Evolutionary conservation across 2,797 vertebrate genomes (phyloP).

Genomic region (Cyprinella venusta): DNA sequence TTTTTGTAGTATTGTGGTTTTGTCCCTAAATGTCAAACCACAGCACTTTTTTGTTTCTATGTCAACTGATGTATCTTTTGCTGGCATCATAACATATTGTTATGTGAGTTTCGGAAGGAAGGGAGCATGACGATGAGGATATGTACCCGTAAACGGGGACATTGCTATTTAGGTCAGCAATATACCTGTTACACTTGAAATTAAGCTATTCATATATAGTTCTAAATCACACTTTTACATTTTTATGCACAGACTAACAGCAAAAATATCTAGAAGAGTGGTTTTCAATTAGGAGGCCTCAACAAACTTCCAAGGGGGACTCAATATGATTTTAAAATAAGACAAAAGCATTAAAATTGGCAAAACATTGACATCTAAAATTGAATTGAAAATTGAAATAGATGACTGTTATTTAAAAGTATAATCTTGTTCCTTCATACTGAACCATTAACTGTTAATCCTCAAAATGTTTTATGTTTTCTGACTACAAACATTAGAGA

Average conservation of each 20-base stretch:
- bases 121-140: not conserved
- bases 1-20: not conserved
- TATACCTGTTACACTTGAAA: not conserved
- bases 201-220: not conserved
- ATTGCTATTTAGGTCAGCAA: slow-evolving; percentile 9
- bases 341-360: too few species aligned
- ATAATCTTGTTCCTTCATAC: too few species aligned
- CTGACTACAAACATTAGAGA: too few species aligned
- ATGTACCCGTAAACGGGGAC: not conserved
- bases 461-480: too few species aligned
- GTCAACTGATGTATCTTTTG: not conserved
- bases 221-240: not conserved
- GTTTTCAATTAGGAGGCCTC: not conserved
- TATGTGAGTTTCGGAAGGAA: not conserved
- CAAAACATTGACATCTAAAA: too few species aligned
- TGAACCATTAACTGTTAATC: too few species aligned
- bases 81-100: slow-evolving; percentile 9
- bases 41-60: not conserved
- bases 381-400: too few species aligned
- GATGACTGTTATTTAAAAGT: too few species aligned
- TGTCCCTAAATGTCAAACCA: not conserved
- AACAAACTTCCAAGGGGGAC: not conserved
- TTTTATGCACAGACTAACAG: not conserved
- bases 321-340: too few species aligned
- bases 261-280: not conserved